A percentile compares a stretch with the other conserved stretches of the same genome.
phyloP scores from a whole-genome alignment of 2,797 vertebrate species.

The Rhabdomys pumilio region DNA sequence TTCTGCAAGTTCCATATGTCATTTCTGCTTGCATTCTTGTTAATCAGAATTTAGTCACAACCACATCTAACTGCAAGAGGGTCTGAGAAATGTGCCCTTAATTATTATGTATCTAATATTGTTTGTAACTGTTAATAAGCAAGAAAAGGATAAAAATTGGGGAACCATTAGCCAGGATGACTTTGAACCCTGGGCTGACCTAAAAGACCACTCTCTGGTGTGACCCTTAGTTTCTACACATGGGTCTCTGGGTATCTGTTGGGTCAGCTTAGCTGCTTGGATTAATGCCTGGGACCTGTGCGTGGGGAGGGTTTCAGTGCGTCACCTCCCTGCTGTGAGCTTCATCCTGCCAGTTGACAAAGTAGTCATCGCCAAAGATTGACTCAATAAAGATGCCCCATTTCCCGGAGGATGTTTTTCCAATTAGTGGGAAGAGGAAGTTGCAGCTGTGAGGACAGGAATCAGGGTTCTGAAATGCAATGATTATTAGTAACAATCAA shows the following conservation, averaged over 20 bases:
- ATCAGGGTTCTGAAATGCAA: constrained; percentile 60
- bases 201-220: background rate
- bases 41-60: constrained; percentile 37
- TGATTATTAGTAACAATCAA: constrained; percentile 83
- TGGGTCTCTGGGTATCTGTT: background rate
- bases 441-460: constrained; percentile 76
- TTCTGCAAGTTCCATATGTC: background rate
- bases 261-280: constrained; percentile 23
- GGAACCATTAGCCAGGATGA: background rate
- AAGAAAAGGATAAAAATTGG: background rate
- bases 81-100: constrained; percentile 63
- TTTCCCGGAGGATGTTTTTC: constrained; percentile 73
- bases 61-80: background rate
- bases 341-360: constrained; percentile 63
- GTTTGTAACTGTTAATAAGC: background rate
- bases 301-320: background rate
- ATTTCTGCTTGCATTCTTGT: constrained; percentile 3
- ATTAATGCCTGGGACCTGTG: background rate
- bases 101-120: constrained; percentile 23
- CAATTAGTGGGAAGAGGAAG: constrained; percentile 74
- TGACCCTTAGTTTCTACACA: background rate
- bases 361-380: constrained; percentile 58
- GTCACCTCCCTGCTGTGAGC: constrained; percentile 42
- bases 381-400: constrained; percentile 76
- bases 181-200: constrained; percentile 32